Percentiles rank a stretch among this genome's conserved stretches.
Evolutionary conservation across 2,888 invertebrate genomes (phyloP).

Genomic region (Philonicus albiceps): DNA sequence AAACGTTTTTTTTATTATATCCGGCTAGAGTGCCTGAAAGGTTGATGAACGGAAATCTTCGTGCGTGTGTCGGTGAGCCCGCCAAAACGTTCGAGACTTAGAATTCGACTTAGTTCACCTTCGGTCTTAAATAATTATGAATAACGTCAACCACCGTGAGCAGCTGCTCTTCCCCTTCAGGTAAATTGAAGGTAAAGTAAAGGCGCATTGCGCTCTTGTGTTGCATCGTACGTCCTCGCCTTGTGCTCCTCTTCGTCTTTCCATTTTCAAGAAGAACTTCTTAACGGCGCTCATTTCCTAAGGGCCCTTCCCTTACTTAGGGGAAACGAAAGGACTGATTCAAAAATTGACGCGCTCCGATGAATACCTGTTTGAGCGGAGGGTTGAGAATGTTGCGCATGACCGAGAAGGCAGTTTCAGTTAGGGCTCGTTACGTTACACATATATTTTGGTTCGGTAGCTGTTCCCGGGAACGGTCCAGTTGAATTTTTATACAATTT

Average conservation of each 20-base stretch:
- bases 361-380: constrained; percentile 24
- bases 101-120: background rate
- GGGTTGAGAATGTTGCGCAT: constrained; percentile 37
- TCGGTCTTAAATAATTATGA: background rate
- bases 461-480: constrained; percentile 10
- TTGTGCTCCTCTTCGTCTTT: background rate
- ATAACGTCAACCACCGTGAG: background rate
- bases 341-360: background rate
- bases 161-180: background rate
- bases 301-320: background rate
- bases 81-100: background rate
- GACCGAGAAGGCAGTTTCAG: constrained; percentile 25
- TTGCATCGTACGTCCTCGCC: background rate
- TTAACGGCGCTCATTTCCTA: background rate
- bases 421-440: constrained; percentile 32
- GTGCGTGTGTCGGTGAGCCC: background rate
- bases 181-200: background rate
- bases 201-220: background rate
- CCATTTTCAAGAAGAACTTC: background rate
- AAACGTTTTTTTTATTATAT: background rate
- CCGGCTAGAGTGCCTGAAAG: background rate
- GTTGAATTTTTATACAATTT: background rate
- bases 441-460: constrained; percentile 14
- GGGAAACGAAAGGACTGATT: background rate
- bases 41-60: background rate